Conservation (phyloP, 2,888 invertebrate species). For the Noctua comes region DNA sequence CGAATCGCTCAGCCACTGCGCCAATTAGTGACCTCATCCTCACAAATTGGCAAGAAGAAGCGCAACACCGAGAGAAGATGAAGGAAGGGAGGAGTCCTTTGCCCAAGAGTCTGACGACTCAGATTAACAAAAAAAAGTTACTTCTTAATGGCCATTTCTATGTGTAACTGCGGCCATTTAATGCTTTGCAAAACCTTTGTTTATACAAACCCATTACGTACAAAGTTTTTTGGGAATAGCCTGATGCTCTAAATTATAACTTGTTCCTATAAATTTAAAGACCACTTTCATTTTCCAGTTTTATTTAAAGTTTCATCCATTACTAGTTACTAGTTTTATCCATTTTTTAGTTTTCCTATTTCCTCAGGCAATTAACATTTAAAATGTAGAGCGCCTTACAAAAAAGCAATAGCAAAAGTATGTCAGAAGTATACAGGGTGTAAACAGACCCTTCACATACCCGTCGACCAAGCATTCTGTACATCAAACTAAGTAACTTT, state of each 20-base stretch:
- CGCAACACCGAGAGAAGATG: too few species aligned
- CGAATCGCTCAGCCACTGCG: background rate
- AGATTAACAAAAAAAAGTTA: background rate
- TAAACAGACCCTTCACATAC: too few species aligned
- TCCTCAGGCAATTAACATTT: background rate
- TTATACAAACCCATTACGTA: background rate
- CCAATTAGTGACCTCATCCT: background rate
- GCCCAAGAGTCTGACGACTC: rapidly evolving
- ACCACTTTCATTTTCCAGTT: background rate
- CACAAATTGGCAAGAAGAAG: too few species aligned
- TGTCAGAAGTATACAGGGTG: background rate
- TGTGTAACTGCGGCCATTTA: background rate
- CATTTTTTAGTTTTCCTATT: background rate
- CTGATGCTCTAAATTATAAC: background rate
- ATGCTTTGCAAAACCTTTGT: background rate
- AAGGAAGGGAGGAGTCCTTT: too few species aligned
- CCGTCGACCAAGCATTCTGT: too few species aligned
- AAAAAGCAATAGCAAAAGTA: constrained; percentile 34
- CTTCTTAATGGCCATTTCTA: background rate
- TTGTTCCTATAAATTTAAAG: background rate
- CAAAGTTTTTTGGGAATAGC: background rate
- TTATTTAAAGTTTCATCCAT: too few species aligned
- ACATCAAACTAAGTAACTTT: too few species aligned
- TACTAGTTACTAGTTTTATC: too few species aligned
- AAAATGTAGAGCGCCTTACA: constrained; percentile 9